phyloP scores from a whole-genome alignment of 30 jellyfish, hydroid and myxozoan species.

The Turritopsis dohrnii region DNA sequence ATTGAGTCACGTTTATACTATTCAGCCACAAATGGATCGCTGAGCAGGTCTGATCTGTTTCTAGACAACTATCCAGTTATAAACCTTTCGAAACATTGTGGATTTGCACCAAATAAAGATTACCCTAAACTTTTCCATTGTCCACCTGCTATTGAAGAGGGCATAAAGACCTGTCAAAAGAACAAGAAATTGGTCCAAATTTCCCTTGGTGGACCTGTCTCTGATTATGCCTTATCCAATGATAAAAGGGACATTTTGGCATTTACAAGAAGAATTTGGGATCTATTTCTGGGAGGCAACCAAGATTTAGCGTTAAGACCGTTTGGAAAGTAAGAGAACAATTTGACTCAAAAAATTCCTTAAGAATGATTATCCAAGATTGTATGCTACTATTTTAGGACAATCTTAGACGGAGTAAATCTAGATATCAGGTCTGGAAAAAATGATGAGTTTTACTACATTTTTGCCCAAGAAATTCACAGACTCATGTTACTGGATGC shows the following conservation, averaged over 20 bases:
- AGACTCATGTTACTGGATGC: constrained; percentile 8
- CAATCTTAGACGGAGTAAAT: constrained; percentile 34
- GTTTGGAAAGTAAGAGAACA: constrained; percentile 87
- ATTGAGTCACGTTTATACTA: neutral
- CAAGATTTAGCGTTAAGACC: constrained; percentile 49
- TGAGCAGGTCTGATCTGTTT: neutral
- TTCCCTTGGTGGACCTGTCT: constrained; percentile 85
- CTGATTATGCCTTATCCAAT: constrained; percentile 57
- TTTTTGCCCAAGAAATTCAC: constrained; percentile 21
- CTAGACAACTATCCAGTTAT: constrained; percentile 77
- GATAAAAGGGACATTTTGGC: constrained; percentile 47
- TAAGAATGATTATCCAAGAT: neutral
- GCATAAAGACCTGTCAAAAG: constrained; percentile 57
- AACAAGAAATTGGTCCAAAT: constrained; percentile 58
- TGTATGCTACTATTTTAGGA: constrained; percentile 34
- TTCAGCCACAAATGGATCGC: neutral
- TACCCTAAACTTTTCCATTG: constrained; percentile 72
- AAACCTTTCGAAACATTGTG: constrained; percentile 85
- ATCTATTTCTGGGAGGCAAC: constrained; percentile 69
- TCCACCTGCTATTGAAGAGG: constrained; percentile 45
- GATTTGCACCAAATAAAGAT: constrained; percentile 53
- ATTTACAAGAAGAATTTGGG: constrained; percentile 67
- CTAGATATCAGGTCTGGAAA: constrained; percentile 18
- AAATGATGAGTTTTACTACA: constrained; percentile 12
- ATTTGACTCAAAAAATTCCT: too few relatives aligned